These are phyloP conservation scores for Apogon hyalosoma DNA, from an alignment of 2,797 vertebrate genomes.

Conservation along the genomic window DNA sequence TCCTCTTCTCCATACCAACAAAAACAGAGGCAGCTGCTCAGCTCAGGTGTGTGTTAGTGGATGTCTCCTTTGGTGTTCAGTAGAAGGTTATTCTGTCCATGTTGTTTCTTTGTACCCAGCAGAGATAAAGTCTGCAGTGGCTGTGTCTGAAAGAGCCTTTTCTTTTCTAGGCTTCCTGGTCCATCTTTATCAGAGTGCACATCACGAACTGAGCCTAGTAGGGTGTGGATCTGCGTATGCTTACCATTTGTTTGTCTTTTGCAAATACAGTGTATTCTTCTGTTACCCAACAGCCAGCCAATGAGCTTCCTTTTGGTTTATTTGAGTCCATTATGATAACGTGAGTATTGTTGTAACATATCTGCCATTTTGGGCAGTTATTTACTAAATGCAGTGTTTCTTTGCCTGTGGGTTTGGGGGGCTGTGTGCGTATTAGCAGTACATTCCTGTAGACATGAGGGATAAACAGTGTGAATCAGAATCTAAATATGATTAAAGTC, in stretches of 20 bases:
- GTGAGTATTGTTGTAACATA: conserved; percentile 23
- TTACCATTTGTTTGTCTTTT: conserved; percentile 32
- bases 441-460: background rate
- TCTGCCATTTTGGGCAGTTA: conserved; percentile 34
- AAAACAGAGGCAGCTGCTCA: background rate
- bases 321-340: conserved; percentile 37
- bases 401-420: conserved; percentile 12
- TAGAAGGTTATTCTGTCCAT: conserved; percentile 19
- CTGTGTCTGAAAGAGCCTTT: background rate
- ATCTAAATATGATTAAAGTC: conserved; percentile 26
- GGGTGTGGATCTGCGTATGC: conserved; percentile 1
- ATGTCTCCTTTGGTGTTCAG: conserved; percentile 20
- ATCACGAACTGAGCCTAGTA: conserved; percentile 13
- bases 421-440: background rate
- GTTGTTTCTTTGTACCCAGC: conserved; percentile 25
- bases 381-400: conserved; percentile 30
- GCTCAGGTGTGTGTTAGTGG: background rate
- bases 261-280: conserved; percentile 24
- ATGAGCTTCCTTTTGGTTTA: conserved; percentile 3
- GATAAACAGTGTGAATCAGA: conserved; percentile 21
- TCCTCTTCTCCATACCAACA: background rate
- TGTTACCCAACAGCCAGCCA: conserved; percentile 4
- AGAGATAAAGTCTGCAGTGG: conserved; percentile 25
- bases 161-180: conserved; percentile 22
- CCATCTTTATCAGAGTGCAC: conserved; percentile 38